These are phyloP conservation scores for Falco rusticolus DNA, from an alignment of 2,797 vertebrate genomes.

Conservation along the genomic window DNA sequence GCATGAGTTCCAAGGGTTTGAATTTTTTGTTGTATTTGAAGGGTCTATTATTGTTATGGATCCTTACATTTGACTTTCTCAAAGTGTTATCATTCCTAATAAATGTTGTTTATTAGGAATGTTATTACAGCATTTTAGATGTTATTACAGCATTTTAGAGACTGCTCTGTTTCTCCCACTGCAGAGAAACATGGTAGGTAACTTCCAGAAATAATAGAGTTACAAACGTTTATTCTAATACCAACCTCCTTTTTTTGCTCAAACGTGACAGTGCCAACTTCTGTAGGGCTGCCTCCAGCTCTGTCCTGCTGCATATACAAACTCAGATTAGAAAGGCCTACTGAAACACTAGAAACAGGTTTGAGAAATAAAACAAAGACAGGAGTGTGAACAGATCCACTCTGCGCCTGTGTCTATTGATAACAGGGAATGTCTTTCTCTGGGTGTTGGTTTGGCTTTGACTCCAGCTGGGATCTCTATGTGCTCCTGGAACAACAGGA, in stretches of 20 bases:
- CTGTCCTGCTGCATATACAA: neutral
- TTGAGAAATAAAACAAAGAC: neutral
- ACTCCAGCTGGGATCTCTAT: neutral
- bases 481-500: neutral
- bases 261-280: neutral
- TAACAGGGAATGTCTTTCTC: neutral
- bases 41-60: neutral
- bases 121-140: neutral
- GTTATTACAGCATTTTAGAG: neutral
- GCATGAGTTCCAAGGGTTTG: neutral
- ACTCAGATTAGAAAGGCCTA: neutral
- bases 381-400: neutral
- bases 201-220: neutral
- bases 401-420: neutral
- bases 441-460: conserved; percentile 16
- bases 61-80: neutral
- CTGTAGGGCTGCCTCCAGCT: neutral
- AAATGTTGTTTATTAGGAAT: neutral
- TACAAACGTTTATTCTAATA: neutral
- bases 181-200: neutral
- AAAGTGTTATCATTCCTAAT: neutral
- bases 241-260: neutral
- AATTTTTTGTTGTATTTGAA: neutral
- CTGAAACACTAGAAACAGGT: neutral
- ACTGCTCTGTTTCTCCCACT: neutral